phyloP scores from a whole-genome alignment of 2,888 invertebrate species.

The Pedicia rivosa region DNA sequence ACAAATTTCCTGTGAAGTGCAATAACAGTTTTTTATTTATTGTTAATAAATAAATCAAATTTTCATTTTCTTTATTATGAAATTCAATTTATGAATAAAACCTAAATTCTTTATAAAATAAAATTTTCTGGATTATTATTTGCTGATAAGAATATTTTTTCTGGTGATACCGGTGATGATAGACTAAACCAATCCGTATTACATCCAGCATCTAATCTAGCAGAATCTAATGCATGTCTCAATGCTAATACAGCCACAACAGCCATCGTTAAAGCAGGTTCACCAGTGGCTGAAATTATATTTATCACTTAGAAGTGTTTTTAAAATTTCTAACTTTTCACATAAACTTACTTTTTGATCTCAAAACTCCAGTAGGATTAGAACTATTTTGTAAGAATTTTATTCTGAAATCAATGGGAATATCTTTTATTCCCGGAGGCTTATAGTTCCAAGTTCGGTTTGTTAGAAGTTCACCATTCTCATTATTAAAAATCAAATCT shows the following conservation, averaged over 20 bases:
- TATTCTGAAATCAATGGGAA: constrained; percentile 58
- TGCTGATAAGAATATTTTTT: constrained; percentile 31
- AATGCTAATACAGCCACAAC: constrained; percentile 39
- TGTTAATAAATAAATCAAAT: no score
- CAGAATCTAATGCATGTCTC: constrained; percentile 41
- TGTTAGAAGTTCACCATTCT: constrained; percentile 50
- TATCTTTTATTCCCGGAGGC: constrained; percentile 59
- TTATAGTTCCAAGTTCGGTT: constrained; percentile 72
- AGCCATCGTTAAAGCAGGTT: constrained; percentile 35
- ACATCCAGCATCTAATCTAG: constrained; percentile 41
- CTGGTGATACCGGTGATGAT: constrained; percentile 36
- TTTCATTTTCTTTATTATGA: no score
- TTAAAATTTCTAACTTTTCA: no score
- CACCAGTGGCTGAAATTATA: constrained; percentile 31
- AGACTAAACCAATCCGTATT: constrained; percentile 38
- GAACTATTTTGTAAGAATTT: constrained; percentile 23
- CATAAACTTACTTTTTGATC: constrained; percentile 40
- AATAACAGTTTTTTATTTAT: no score
- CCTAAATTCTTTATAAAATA: no score
- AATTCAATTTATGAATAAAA: no score
- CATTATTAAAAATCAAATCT: constrained; percentile 43
- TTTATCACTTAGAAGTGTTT: no score
- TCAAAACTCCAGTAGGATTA: constrained; percentile 50
- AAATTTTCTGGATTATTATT: no score
- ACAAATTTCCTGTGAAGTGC: no score